Percentiles rank a stretch among this genome's conserved stretches.
Conservation (phyloP, 1,140 invertebrate genomes). For the Leptinotarsa undecemlineata region DNA sequence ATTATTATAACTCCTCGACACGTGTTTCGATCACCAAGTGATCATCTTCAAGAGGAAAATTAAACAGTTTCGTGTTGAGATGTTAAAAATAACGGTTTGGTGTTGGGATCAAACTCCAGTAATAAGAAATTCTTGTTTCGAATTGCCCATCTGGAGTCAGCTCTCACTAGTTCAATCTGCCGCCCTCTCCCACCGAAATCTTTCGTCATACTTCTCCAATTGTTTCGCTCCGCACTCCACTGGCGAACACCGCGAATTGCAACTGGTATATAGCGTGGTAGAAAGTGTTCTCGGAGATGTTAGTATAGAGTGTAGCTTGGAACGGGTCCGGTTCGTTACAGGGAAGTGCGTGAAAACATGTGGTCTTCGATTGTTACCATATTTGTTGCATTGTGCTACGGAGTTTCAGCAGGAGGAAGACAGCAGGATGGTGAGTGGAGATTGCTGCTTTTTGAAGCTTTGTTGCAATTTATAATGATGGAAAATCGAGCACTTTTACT, state of each 20-base stretch:
- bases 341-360: slow-evolving; percentile 12
- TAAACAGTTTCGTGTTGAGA: too few relatives aligned
- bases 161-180: too few relatives aligned
- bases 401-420: background rate
- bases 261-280: slow-evolving; percentile 16
- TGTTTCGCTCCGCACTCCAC: slow-evolving; percentile 4
- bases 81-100: too few relatives aligned
- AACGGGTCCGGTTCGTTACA: slow-evolving; percentile 11
- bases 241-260: slow-evolving; percentile 17
- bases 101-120: too few relatives aligned
- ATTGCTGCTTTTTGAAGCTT: background rate
- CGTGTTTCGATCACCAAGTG: too few relatives aligned
- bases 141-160: too few relatives aligned
- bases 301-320: slow-evolving; percentile 11
- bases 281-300: slow-evolving; percentile 3
- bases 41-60: too few relatives aligned
- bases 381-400: background rate
- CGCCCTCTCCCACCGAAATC: background rate
- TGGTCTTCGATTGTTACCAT: slow-evolving; percentile 9
- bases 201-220: background rate
- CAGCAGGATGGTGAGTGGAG: background rate
- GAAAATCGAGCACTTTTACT: too few relatives aligned
- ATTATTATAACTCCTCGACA: too few relatives aligned
- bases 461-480: background rate
- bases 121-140: too few relatives aligned